These are phyloP conservation scores for Glaucopsyche alexis DNA, from an alignment of 2,888 invertebrate genomes.

Conservation along the genomic window DNA sequence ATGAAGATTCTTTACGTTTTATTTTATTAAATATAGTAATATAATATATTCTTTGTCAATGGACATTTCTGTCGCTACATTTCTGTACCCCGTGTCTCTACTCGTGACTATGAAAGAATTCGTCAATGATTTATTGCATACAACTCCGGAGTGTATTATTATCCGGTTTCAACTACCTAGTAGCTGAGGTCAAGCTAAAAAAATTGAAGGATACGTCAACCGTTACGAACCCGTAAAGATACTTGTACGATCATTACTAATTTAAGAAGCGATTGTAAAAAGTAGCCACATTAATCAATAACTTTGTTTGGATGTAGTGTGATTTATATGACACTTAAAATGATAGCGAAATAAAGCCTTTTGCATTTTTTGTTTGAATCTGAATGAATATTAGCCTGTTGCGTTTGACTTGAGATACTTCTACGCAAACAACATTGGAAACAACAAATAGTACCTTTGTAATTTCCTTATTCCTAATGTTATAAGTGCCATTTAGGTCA, in stretches of 20 bases:
- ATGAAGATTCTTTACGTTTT: too few species aligned
- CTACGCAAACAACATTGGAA: too few species aligned
- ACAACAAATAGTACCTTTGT: too few species aligned
- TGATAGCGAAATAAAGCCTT: not conserved
- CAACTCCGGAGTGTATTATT: not conserved
- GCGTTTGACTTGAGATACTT: too few species aligned
- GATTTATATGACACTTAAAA: not conserved
- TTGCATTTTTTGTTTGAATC: not conserved
- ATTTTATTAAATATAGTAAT: too few species aligned
- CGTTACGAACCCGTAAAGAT: not conserved
- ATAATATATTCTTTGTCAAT: too few species aligned
- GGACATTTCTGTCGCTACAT: too few species aligned
- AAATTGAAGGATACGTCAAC: not conserved
- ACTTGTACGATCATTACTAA: not conserved
- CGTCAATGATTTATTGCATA: not conserved
- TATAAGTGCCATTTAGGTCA: too few species aligned
- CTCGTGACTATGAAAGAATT: not conserved
- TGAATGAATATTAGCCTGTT: not conserved
- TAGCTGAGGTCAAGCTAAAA: not conserved
- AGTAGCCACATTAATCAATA: not conserved
- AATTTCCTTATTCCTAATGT: too few species aligned
- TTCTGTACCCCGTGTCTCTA: not conserved
- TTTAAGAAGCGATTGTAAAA: not conserved
- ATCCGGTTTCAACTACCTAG: not conserved
- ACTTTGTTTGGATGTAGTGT: not conserved